A percentile compares a stretch with the other conserved stretches of the same genome.
These are phyloP conservation scores for Caenorhabditis sinica DNA, from an alignment of 2,888 invertebrate species.

Conservation along the genomic window DNA sequence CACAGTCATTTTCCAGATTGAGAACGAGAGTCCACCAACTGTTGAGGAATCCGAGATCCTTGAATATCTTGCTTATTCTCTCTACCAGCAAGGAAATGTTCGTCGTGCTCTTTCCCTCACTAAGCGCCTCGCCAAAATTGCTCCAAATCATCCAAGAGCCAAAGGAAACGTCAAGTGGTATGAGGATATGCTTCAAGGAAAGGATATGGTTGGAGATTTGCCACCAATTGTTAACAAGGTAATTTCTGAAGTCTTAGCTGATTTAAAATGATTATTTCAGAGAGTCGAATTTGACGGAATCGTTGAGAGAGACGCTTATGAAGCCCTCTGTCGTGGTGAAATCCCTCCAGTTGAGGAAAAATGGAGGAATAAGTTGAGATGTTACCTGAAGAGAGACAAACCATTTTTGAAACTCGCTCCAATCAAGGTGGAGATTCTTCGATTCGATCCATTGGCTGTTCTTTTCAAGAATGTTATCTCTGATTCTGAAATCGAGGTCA, in stretches of 20 bases:
- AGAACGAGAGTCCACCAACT: slow-evolving; percentile 73
- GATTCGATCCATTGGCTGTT: slow-evolving; percentile 80
- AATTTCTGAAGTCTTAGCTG: background rate
- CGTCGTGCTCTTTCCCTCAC: slow-evolving; percentile 92
- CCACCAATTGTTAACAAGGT: slow-evolving; percentile 80
- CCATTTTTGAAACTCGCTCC: slow-evolving; percentile 82
- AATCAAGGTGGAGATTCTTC: slow-evolving; percentile 83
- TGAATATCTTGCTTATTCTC: slow-evolving; percentile 96
- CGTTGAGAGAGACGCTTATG: slow-evolving; percentile 85
- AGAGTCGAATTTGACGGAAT: slow-evolving; percentile 78
- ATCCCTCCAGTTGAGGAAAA: slow-evolving; percentile 69
- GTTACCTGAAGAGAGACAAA: slow-evolving; percentile 81
- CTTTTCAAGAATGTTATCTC: slow-evolving; percentile 85
- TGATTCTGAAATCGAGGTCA: slow-evolving; percentile 91
- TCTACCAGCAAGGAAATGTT: slow-evolving; percentile 92
- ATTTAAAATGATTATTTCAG: slow-evolving; percentile 41
- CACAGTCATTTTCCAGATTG: too few relatives aligned
- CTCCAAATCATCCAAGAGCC: slow-evolving; percentile 89
- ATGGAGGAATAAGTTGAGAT: slow-evolving; percentile 76
- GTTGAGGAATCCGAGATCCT: slow-evolving; percentile 86
- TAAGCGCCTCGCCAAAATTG: slow-evolving; percentile 90
- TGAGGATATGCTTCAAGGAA: slow-evolving; percentile 88
- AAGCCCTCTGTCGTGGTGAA: slow-evolving; percentile 85
- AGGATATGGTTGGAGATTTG: slow-evolving; percentile 82
- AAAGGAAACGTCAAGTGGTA: slow-evolving; percentile 94